Conservation (phyloP, 2,888 invertebrate species). For the Platycheirus rosarum region DNA sequence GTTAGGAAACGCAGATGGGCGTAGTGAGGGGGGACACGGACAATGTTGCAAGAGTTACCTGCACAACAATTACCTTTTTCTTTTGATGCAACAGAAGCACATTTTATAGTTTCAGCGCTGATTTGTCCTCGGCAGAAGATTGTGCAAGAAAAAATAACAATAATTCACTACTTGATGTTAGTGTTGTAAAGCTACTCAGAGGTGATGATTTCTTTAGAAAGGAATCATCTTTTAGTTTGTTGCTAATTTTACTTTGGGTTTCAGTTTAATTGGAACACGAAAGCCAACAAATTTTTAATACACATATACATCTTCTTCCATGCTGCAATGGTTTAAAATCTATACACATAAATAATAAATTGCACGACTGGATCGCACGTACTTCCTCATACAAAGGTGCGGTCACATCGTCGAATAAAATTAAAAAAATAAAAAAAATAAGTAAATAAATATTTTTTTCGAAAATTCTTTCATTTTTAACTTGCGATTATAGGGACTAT, state of each 20-base stretch:
- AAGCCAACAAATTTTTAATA: too few species aligned
- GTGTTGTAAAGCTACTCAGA: conserved; percentile 2
- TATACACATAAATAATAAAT: too few species aligned
- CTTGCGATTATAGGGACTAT: too few species aligned
- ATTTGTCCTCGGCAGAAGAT: conserved; percentile 36
- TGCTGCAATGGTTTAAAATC: too few species aligned
- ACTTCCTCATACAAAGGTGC: too few species aligned
- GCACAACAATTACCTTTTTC: conserved; percentile 26
- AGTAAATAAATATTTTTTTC: too few species aligned
- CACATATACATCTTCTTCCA: too few species aligned
- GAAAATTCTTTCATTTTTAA: too few species aligned
- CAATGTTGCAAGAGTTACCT: conserved; percentile 15
- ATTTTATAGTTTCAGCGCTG: not conserved
- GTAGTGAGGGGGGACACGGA: not conserved
- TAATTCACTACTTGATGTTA: conserved; percentile 18
- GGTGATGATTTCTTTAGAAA: conserved; percentile 23
- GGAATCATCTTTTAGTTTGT: not conserved
- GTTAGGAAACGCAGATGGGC: not conserved
- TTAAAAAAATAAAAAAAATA: too few species aligned
- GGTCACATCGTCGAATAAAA: too few species aligned
- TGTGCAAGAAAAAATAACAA: conserved; percentile 15
- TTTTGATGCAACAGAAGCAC: not conserved
- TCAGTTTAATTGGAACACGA: too few species aligned
- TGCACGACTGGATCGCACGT: too few species aligned
- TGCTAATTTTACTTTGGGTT: not conserved